Evolutionary conservation across 92 coral and sea anemone genomes (phyloP), one percentile per base, ranked within the genome.

Genomic region (Heliopora coerulea): DNA sequence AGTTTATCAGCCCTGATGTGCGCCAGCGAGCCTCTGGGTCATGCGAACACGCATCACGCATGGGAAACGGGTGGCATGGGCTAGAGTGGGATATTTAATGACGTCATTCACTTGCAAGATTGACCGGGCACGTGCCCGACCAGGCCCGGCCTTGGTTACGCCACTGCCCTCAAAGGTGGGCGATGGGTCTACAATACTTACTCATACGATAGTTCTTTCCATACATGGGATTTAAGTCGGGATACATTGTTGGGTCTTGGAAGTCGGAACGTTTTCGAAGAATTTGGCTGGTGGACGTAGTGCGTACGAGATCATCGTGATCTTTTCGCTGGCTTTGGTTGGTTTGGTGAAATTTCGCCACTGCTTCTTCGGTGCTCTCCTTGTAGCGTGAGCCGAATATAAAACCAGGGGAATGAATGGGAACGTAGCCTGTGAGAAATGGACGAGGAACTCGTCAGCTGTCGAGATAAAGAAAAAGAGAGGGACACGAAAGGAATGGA

Each of bases 381-480:
- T 80, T 87, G 86, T 95, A 95, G 9, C 99, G 90, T 1, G 99
- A 81, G 27, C 95, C 96, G 56, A 81, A 95, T 56, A 91, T 74
- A 46, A 83, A 95, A 6, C 99, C 86, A 56, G 89, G 84, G n/a
- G 85, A 87, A 21, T 70, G 77, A 42, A 70, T 50, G 9, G 99
- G 99, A 21, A 95, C 87, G 72, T 95, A 95, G 8, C 99, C 99
- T 95, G n/a, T n/a, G n/a, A n/a, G n/a, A n/a, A n/a, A n/a, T n/a
- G n/a, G n/a, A n/a, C n/a, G n/a, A n/a, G n/a, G n/a, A n/a, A n/a
- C n/a, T n/a, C n/a, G n/a, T n/a, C n/a, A n/a, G n/a, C n/a, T n/a
- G n/a, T n/a, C n/a, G n/a, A n/a, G n/a, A n/a, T n/a, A n/a, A n/a
- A n/a, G n/a, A n/a, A n/a, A n/a, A n/a, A n/a, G n/a, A n/a, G n/a